Conservation (phyloP, 1,140 invertebrate genomes). For the Drosophila hydei region DNA sequence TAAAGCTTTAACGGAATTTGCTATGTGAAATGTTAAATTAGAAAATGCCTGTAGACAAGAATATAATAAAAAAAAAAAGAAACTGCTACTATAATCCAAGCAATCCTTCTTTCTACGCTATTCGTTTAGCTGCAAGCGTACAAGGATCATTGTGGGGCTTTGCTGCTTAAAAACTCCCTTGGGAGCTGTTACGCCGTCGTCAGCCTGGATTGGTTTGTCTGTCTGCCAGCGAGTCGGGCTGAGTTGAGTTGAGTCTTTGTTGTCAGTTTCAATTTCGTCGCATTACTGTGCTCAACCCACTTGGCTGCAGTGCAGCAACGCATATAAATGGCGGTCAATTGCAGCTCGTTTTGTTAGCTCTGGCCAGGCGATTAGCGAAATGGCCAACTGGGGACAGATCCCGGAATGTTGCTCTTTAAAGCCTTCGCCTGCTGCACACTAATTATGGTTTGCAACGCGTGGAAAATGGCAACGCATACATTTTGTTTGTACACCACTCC, state of each 20-base stretch:
- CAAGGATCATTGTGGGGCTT: conserved; percentile 44
- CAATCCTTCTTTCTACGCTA: not conserved
- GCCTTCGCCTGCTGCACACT: not conserved
- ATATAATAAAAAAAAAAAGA: not conserved
- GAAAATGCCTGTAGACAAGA: too few species aligned
- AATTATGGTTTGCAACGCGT: conserved; percentile 21
- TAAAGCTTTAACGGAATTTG: too few species aligned
- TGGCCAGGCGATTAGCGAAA: conserved; percentile 50
- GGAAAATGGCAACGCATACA: conserved; percentile 5
- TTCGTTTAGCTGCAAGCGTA: conserved; percentile 19
- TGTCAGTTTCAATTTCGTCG: conserved; percentile 74
- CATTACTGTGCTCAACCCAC: conserved; percentile 42
- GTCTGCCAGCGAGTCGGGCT: not conserved
- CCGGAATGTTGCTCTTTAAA: conserved; percentile 12
- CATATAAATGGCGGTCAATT: conserved; percentile 73
- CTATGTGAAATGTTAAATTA: too few species aligned
- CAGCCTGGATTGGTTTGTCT: conserved; percentile 33
- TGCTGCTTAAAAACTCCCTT: conserved; percentile 61
- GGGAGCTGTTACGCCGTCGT: conserved; percentile 62
- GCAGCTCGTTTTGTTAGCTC: conserved; percentile 55
- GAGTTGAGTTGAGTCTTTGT: conserved; percentile 20
- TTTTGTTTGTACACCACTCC: conserved; percentile 5
- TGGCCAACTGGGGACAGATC: conserved; percentile 43
- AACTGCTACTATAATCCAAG: not conserved
- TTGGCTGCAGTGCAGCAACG: conserved; percentile 58